Conservation (phyloP, 2,113 vertebrate species). For the Carassius carassius region DNA sequence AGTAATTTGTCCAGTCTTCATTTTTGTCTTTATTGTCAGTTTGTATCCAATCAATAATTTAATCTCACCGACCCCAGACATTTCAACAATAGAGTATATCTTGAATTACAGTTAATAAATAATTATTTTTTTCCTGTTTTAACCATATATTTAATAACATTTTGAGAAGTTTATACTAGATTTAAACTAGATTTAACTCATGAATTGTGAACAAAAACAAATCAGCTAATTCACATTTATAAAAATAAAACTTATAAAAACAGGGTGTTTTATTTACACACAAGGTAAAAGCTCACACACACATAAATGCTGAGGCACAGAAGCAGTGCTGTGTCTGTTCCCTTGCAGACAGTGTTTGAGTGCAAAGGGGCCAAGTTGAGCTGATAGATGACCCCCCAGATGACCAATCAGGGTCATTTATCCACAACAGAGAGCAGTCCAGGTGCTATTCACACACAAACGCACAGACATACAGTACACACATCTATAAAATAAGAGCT, state of each 20-base stretch:
- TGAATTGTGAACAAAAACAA: too few species aligned
- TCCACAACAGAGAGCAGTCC: slow-evolving; percentile 66
- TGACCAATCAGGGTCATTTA: slow-evolving; percentile 73
- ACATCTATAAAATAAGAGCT: background rate
- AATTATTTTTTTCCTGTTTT: too few species aligned
- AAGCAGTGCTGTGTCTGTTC: too few species aligned
- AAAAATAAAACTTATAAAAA: too few species aligned
- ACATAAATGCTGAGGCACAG: background rate
- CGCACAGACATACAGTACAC: background rate
- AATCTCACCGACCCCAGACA: background rate
- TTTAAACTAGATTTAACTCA: too few species aligned
- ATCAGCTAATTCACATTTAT: too few species aligned
- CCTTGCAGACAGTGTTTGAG: slow-evolving; percentile 26
- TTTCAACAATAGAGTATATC: background rate
- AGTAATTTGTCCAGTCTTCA: background rate
- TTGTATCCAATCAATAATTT: background rate
- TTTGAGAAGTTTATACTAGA: background rate
- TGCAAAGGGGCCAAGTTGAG: slow-evolving; percentile 14
- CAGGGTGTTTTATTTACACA: too few species aligned
- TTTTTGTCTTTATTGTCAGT: background rate
- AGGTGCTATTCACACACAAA: slow-evolving; percentile 19
- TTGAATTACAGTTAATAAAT: background rate
- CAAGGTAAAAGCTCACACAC: too few species aligned
- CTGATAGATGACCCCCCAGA: slow-evolving; percentile 69
- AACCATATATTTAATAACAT: background rate